These are phyloP conservation scores for Strigamia maritima DNA, from an alignment of 2,888 invertebrate genomes.

Conservation along the genomic window DNA sequence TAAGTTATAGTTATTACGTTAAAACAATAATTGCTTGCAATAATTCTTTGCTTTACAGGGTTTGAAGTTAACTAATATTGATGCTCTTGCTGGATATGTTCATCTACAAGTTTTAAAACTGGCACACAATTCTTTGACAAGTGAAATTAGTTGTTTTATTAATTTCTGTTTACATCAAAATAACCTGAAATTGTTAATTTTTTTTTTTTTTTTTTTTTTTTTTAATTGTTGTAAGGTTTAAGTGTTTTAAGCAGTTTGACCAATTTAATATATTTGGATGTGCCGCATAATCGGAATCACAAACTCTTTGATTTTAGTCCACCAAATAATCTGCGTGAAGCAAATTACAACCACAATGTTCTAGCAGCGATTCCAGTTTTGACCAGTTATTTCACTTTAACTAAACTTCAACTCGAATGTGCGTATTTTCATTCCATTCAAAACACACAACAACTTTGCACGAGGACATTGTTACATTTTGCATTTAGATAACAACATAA, in stretches of 20 bases:
- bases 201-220: neutral
- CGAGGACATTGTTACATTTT: neutral
- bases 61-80: constrained; percentile 12
- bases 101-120: constrained; percentile 26
- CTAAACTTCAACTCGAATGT: constrained; percentile 15
- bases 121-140: neutral
- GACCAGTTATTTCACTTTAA: neutral
- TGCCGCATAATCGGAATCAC: neutral
- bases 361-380: neutral
- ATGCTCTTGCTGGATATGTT: neutral
- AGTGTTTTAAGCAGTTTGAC: neutral
- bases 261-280: neutral
- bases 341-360: constrained; percentile 18
- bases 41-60: constrained; percentile 13
- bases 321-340: neutral
- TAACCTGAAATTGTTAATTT: neutral
- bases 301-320: constrained; percentile 6
- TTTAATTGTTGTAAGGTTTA: neutral
- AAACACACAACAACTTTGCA: neutral
- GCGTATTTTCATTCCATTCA: neutral
- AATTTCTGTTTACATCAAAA: too few relatives aligned
- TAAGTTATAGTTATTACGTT: neutral
- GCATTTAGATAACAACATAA: constrained; percentile 15
- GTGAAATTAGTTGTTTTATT: neutral
- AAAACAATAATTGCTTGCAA: too few relatives aligned